These are phyloP conservation scores for Crambe crambe DNA, from an alignment of 37 sponge, comb jelly and placozoan species.

Conservation along the genomic window DNA sequence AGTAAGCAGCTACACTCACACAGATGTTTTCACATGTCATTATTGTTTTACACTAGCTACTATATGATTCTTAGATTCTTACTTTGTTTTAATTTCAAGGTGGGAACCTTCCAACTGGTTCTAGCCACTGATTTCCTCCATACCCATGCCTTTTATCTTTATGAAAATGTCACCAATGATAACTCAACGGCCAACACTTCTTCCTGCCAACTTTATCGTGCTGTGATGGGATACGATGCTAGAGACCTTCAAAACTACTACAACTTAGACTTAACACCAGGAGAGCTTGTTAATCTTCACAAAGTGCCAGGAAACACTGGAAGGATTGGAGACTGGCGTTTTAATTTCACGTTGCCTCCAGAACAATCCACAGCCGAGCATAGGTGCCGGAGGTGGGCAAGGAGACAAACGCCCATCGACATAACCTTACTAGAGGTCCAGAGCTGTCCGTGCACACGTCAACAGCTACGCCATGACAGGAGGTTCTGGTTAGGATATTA, in stretches of 20 bases:
- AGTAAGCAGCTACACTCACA: not conserved
- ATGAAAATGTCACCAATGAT: too few relatives aligned
- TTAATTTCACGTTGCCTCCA: not conserved
- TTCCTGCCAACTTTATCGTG: not conserved
- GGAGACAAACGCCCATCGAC: not conserved
- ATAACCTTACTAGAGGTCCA: not conserved
- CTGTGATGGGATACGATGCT: conserved; percentile 56
- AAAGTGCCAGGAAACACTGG: conserved; percentile 35
- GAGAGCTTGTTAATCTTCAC: conserved; percentile 14
- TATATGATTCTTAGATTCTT: too few relatives aligned
- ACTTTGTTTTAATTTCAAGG: too few relatives aligned
- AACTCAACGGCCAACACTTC: not conserved
- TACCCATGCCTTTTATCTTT: conserved; percentile 51
- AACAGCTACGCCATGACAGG: conserved; percentile 53
- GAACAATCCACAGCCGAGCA: conserved; percentile 1
- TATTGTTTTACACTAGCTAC: too few relatives aligned
- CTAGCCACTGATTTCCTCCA: conserved; percentile 37
- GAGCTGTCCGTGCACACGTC: conserved; percentile 47
- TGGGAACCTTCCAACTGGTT: conserved; percentile 54
- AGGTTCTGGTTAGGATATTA: conserved; percentile 23
- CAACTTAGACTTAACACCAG: conserved; percentile 14
- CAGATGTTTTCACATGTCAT: too few relatives aligned
- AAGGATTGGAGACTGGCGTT: conserved; percentile 42
- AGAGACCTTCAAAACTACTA: conserved; percentile 34
- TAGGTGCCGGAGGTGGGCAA: conserved; percentile 38